Percentiles rank a stretch among this genome's conserved stretches.
These are phyloP conservation scores for Apodemia zela DNA, from an alignment of 2,888 invertebrate species.

Conservation along the genomic window DNA sequence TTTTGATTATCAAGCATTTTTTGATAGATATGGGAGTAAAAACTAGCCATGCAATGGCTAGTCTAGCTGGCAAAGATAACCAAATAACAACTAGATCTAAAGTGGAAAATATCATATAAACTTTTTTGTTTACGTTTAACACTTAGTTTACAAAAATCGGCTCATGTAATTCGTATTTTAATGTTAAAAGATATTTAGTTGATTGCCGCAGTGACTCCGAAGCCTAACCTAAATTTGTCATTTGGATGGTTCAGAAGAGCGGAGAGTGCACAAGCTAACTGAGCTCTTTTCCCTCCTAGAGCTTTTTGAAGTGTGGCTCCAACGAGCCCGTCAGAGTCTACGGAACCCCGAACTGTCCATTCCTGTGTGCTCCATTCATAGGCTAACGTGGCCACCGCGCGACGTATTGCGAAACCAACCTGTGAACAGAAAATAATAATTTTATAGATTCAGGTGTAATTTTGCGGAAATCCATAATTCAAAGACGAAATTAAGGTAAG, in stretches of 20 bases:
- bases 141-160: too few species aligned
- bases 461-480: too few species aligned
- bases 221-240: conserved; percentile 69
- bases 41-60: too few species aligned
- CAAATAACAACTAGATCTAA: too few species aligned
- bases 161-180: not conserved
- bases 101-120: too few species aligned
- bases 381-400: conserved; percentile 62
- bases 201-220: conserved; percentile 63
- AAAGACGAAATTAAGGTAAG: too few species aligned
- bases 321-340: conserved; percentile 69
- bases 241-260: conserved; percentile 74
- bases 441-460: too few species aligned
- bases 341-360: conserved; percentile 66
- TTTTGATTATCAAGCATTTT: too few species aligned
- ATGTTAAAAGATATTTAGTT: conserved; percentile 35
- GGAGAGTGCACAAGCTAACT: conserved; percentile 63
- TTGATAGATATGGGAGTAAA: too few species aligned
- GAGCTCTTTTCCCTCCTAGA: conserved; percentile 57
- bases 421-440: conserved; percentile 29
- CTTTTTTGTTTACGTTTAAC: too few species aligned
- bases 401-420: conserved; percentile 64
- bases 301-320: conserved; percentile 64
- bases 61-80: too few species aligned
- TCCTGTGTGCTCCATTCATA: conserved; percentile 64